Evolutionary conservation across 2,888 invertebrate genomes (phyloP).

Genomic region (Villa cingulata): DNA sequence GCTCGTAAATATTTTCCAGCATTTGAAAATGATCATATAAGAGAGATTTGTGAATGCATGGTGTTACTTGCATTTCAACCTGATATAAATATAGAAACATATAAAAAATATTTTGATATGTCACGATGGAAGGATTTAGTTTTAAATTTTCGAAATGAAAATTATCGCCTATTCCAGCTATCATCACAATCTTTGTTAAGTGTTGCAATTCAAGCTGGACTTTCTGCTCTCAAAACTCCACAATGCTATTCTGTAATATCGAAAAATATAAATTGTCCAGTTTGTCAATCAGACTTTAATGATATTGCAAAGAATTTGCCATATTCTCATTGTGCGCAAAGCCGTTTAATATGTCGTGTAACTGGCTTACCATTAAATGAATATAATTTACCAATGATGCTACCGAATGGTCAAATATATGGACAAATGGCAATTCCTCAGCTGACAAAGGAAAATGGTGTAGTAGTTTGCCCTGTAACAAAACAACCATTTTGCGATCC

Average conservation of each 20-base stretch:
- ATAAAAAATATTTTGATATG: conserved; percentile 50
- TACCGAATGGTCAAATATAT: conserved; percentile 97
- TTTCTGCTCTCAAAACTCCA: conserved; percentile 91
- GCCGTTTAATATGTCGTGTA: conserved; percentile 82
- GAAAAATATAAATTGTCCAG: conserved; percentile 78
- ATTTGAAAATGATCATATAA: conserved; percentile 74
- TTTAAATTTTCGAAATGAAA: conserved; percentile 83
- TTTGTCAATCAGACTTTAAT: conserved; percentile 79
- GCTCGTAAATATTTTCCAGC: conserved; percentile 84
- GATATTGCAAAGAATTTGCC: conserved; percentile 76
- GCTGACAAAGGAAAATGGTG: conserved; percentile 89
- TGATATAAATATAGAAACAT: conserved; percentile 58
- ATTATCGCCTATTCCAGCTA: conserved; percentile 87
- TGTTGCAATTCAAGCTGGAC: conserved; percentile 80
- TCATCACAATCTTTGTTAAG: conserved; percentile 84
- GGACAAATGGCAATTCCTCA: conserved; percentile 82
- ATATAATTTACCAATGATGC: conserved; percentile 95
- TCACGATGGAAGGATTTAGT: conserved; percentile 73
- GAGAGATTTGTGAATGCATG: conserved; percentile 88
- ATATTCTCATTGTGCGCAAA: conserved; percentile 92
- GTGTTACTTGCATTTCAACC: conserved; percentile 87
- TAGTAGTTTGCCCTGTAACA: conserved; percentile 86
- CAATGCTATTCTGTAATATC: conserved; percentile 61
- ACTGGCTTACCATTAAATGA: conserved; percentile 88
- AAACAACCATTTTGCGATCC: conserved; percentile 81